Conservation (phyloP, 1,140 invertebrate genomes). For the Bombus superbus region DNA sequence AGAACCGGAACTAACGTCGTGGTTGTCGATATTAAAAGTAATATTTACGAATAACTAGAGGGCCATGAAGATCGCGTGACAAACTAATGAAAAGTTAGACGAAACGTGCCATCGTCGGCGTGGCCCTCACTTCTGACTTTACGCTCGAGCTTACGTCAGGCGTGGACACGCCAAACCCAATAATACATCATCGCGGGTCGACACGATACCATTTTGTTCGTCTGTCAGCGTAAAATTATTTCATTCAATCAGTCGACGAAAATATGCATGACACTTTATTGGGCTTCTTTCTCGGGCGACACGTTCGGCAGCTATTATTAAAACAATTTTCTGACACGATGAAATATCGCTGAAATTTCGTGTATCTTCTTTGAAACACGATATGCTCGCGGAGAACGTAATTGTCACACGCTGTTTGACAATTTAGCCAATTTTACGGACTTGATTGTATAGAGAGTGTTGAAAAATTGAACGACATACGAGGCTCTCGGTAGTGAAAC, state of each 20-base stretch:
- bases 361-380: background rate
- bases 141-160: slow-evolving; percentile 41
- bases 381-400: background rate
- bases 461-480: background rate
- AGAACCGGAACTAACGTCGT: background rate
- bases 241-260: slow-evolving; percentile 28
- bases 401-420: background rate
- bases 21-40: slow-evolving; percentile 6
- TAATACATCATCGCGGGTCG: slow-evolving; percentile 54
- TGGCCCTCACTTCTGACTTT: slow-evolving; percentile 31
- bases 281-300: too few species aligned
- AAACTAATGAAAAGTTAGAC: slow-evolving; percentile 49
- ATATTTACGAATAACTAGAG: slow-evolving; percentile 55
- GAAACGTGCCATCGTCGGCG: slow-evolving; percentile 25
- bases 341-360: background rate
- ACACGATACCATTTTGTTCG: slow-evolving; percentile 35
- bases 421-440: background rate
- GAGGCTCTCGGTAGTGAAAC: background rate
- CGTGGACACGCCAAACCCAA: slow-evolving; percentile 23
- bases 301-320: too few species aligned
- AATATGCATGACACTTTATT: background rate
- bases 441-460: background rate
- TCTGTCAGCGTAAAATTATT: slow-evolving; percentile 29
- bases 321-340: background rate
- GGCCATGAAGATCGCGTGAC: slow-evolving; percentile 49